Conservation (phyloP, 2,113 vertebrate genomes). For the Lethenteron reissneri region DNA sequence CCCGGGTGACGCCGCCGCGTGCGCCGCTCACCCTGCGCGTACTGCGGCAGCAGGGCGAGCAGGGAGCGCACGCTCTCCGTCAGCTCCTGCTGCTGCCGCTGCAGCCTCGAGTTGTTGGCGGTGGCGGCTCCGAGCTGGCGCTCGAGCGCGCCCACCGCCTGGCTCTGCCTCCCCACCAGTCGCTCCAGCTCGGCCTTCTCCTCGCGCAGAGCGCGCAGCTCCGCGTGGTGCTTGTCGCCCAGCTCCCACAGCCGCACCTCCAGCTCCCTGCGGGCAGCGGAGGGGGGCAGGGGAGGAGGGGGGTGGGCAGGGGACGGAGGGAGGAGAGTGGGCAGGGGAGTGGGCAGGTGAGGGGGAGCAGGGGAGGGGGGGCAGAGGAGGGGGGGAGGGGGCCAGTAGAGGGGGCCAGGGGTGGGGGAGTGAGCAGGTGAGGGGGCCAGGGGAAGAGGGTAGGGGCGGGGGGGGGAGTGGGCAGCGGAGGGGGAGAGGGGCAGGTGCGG, state of each 20-base stretch:
- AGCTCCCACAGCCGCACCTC: background rate
- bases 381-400: slow-evolving; percentile 7
- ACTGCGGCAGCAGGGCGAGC: slow-evolving; percentile 4
- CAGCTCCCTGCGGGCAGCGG: background rate
- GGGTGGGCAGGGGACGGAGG: background rate
- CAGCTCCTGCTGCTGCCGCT: slow-evolving; percentile 2
- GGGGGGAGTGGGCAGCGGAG: background rate
- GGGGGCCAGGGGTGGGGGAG: background rate
- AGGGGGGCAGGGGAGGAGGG: background rate
- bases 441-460: background rate
- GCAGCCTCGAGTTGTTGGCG: slow-evolving; percentile 5
- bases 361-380: background rate
- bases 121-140: background rate
- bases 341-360: background rate
- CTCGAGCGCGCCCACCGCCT: background rate
- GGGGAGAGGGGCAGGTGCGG: background rate
- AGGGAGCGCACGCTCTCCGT: slow-evolving; percentile 2
- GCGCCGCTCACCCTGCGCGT: background rate
- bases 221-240: background rate
- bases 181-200: background rate
- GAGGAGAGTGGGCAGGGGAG: background rate
- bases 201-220: background rate
- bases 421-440: background rate
- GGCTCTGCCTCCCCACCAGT: background rate
- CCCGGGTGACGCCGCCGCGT: too few relatives aligned